A percentile compares a stretch with the other conserved stretches of the same genome.
phyloP scores from a whole-genome alignment of 1,140 invertebrate genomes.

The Epicauta chinensis region DNA sequence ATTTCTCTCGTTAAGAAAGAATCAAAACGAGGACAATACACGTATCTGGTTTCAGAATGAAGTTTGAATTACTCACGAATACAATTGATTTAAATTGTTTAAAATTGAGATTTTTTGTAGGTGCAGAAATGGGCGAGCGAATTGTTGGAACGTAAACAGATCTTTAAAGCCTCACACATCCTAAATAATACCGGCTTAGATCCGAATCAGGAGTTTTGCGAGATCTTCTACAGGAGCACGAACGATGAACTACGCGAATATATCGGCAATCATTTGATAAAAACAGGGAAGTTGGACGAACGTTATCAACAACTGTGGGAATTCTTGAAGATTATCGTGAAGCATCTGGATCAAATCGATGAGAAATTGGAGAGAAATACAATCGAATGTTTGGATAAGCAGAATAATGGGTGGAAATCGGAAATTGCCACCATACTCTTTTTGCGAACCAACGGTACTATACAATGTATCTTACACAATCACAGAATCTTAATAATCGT shows the following conservation, averaged over 20 bases:
- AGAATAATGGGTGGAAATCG: constrained; percentile 46
- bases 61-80: constrained; percentile 41
- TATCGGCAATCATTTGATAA: constrained; percentile 51
- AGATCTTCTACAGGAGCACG: constrained; percentile 47
- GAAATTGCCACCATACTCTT: constrained; percentile 49
- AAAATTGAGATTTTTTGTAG: constrained; percentile 38
- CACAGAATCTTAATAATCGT: background rate
- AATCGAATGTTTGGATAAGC: constrained; percentile 40
- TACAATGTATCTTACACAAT: background rate
- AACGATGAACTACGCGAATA: constrained; percentile 52
- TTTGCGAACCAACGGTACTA: constrained; percentile 50
- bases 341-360: constrained; percentile 29
- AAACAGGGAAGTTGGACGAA: constrained; percentile 43
- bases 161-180: constrained; percentile 57
- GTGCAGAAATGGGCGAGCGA: constrained; percentile 56
- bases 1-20: constrained; percentile 50
- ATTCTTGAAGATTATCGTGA: constrained; percentile 50
- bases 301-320: constrained; percentile 50
- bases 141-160: constrained; percentile 53
- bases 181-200: constrained; percentile 53
- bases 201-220: constrained; percentile 49
- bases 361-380: constrained; percentile 20
- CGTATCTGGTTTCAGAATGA: constrained; percentile 50
- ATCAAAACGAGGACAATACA: constrained; percentile 47
- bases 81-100: constrained; percentile 4